These are phyloP conservation scores for Coelopa pilipes DNA, from an alignment of 2,888 invertebrate species.

Conservation along the genomic window DNA sequence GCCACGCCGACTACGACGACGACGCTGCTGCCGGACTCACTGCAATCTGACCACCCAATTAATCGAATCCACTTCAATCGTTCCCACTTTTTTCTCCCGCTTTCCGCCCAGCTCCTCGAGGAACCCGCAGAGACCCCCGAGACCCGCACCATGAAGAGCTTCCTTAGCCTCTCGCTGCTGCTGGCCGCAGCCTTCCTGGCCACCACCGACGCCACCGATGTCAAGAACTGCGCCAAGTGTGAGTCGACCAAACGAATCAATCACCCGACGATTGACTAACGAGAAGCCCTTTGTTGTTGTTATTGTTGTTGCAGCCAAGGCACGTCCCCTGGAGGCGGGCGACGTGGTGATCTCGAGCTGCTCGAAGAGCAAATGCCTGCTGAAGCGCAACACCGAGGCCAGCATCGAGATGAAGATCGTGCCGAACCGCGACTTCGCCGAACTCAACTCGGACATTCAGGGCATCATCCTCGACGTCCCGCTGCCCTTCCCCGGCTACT, in stretches of 20 bases:
- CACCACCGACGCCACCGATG: conserved; percentile 49
- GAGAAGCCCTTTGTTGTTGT: conserved; percentile 18
- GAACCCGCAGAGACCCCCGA: conserved; percentile 19
- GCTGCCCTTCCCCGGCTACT: conserved; percentile 82
- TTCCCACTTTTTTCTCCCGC: too few species aligned
- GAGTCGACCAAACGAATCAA: conserved; percentile 40
- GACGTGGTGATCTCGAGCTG: conserved; percentile 73
- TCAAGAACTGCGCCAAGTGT: conserved; percentile 57
- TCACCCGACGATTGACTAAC: conserved; percentile 2
- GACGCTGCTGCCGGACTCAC: too few species aligned
- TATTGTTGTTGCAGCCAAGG: conserved; percentile 64
- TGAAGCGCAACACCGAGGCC: conserved; percentile 73
- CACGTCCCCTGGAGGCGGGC: conserved; percentile 64
- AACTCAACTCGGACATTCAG: conserved; percentile 72
- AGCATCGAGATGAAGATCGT: conserved; percentile 71
- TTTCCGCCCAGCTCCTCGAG: not conserved
- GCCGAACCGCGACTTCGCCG: conserved; percentile 70
- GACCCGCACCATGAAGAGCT: conserved; percentile 42
- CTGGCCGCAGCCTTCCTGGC: conserved; percentile 43
- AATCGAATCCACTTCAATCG: too few species aligned
- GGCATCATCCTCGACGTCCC: conserved; percentile 74
- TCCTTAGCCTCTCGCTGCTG: conserved; percentile 53
- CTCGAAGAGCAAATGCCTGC: conserved; percentile 73
- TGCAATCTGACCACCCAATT: too few species aligned
- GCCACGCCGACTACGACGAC: too few species aligned